Base-by-base conservation (phyloP, 2,888 invertebrate genomes). In the Diogma glabrata region DNA sequence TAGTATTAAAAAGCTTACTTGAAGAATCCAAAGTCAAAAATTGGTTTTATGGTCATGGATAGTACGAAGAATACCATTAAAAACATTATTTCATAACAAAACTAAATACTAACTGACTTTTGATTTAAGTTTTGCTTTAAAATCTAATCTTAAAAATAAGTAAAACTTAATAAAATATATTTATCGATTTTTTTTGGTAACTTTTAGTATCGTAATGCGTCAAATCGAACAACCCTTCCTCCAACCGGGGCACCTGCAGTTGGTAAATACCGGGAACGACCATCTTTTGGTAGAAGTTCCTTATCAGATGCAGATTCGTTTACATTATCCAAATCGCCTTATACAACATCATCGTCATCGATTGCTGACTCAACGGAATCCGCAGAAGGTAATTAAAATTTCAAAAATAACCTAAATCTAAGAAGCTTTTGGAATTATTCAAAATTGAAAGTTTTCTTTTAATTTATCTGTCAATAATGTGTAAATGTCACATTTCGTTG, bases 151-250 rank as follows among this genome's bases (percentile, higher is more conserved):
- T n/a, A n/a, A n/a, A n/a, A n/a, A n/a, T n/a, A n/a, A n/a, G n/a
- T n/a, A n/a, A n/a, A n/a, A n/a, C n/a, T n/a, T n/a, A n/a, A n/a
- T n/a, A n/a, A n/a, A n/a, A n/a, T n/a, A n/a, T n/a, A n/a, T n/a
- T n/a, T n/a, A n/a, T n/a, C 16, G 16, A 6, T 46, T 52, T 43
- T 48, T 45, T 22, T 8, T 49, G 30, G 49, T 52, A 16, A 46
- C 53, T 51, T 57, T 52, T 54, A 53, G 47, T 53, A 52, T 48
- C 59, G 68, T 58, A 63, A 60, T 59, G 58, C 62, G 38, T 57
- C 65, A 49, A 54, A 56, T 45, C 60, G 69, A 52, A 65, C 62
- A 52, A 63, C 62, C 53, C 58, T 69, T 57, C 67, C 70, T 52
- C 61, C 68, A 50, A 67, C 70, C 51, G 66, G 70, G 16, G 64